Evolutionary conservation across 2,888 invertebrate genomes (phyloP).

Genomic region (Dolomedes plantarius): DNA sequence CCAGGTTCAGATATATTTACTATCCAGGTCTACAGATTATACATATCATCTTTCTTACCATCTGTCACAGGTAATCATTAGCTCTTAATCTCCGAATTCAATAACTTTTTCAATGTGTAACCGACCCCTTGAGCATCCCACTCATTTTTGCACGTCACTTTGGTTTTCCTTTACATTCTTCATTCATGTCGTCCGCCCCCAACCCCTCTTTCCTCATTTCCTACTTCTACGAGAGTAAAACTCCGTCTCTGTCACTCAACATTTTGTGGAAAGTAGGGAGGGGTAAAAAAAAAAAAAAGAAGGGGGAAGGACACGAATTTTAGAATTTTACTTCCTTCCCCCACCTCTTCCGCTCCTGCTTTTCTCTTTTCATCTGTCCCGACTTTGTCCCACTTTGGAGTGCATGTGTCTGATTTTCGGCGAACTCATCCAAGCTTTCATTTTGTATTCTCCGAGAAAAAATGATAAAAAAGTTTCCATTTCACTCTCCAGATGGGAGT

Average conservation of each 20-base stretch:
- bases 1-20: no score
- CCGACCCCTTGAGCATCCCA: not conserved
- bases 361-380: not conserved
- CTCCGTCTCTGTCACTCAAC: not conserved
- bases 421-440: not conserved
- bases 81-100: not conserved
- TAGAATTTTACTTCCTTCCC: not conserved
- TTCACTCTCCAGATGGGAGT: not conserved
- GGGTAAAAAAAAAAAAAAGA: not conserved
- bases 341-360: not conserved
- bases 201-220: not conserved
- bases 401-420: not conserved
- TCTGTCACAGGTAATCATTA: no score
- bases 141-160: not conserved
- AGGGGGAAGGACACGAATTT: not conserved
- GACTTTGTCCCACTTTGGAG: not conserved
- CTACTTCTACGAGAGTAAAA: not conserved
- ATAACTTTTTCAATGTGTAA: not conserved
- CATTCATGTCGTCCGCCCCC: not conserved
- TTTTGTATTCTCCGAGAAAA: not conserved
- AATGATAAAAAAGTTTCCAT: no score
- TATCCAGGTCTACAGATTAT: no score
- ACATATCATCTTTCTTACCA: no score
- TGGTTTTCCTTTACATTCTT: conserved; percentile 2
- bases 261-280: not conserved